Conservation (phyloP, 1,140 invertebrate genomes). For the Trichoplusia ni region DNA sequence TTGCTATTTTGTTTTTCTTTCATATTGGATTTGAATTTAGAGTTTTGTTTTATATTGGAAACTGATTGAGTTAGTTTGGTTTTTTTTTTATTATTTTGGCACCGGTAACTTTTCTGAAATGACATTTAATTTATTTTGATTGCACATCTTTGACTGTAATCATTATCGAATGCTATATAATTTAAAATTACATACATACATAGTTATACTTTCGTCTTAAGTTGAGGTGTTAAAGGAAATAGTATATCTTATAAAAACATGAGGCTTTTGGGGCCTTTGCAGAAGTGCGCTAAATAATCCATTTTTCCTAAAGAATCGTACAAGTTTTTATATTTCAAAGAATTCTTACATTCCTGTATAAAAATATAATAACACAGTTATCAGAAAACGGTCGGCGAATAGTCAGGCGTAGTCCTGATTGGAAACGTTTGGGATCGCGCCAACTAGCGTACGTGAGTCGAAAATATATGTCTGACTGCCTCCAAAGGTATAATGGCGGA, state of each 20-base stretch:
- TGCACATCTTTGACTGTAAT: too few relatives aligned
- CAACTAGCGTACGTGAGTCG: slow-evolving; percentile 2
- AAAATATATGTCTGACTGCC: neutral
- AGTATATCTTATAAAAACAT: too few relatives aligned
- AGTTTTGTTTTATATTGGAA: neutral
- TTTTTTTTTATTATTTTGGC: neutral
- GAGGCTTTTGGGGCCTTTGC: too few relatives aligned
- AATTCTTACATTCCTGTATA: too few relatives aligned
- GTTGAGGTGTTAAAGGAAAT: too few relatives aligned
- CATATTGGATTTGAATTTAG: neutral
- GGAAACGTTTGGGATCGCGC: slow-evolving; percentile 19
- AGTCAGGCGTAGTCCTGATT: slow-evolving; percentile 11
- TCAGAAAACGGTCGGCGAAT: neutral
- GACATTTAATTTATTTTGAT: neutral
- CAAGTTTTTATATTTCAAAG: too few relatives aligned
- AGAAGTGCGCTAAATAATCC: too few relatives aligned
- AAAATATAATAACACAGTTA: neutral
- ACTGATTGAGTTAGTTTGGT: neutral
- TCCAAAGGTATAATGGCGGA: too few relatives aligned
- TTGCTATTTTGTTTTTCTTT: neutral
- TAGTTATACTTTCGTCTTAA: too few relatives aligned
- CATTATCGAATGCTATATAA: too few relatives aligned
- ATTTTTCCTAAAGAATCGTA: too few relatives aligned
- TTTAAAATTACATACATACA: too few relatives aligned
- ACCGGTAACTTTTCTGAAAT: neutral